Evolutionary conservation across 35 echinoderm and acorn worm genomes (phyloP), one percentile per base, ranked within the genome.

Genomic region (Patiria miniata): DNA sequence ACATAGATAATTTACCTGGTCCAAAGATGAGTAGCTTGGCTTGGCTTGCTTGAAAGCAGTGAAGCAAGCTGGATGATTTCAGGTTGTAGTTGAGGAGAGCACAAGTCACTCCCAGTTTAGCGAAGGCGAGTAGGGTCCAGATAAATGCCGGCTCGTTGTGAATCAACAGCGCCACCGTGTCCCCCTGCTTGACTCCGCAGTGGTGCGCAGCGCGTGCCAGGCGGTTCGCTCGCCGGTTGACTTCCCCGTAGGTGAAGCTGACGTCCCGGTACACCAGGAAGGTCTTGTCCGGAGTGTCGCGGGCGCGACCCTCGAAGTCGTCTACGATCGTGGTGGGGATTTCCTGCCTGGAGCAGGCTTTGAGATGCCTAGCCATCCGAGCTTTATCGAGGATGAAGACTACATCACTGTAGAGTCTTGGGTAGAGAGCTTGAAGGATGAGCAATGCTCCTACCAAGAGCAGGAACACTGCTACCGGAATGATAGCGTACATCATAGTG

Each of bases 41-140:
- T 82, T 92, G 84, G 38, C 96, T 92, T 10, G 94, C 79, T 37
- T 94, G 79, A 28, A 99, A 84, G 68, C 96, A 99, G 39, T 99
- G 96, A 39, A 99, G 39, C 3, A 99, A 59, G 4, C 84, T 86
- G 52, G 94, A 92, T 4, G 92, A 81, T 51, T 90, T 39, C 14
- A 99, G 84, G 40, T 99, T 99, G 68, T 92, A 94, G 76, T 99
- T 99, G 77, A 99, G 65, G 16, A 99, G 80, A 0, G 96, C 92
- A 77, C 96, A 94, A 5, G 93, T 99, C 42, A 99, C 96, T 3
- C 96, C 96, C 33, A 94, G 68, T 85, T 99, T 99, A 9, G 93
- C 81, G 81, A 99, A 89, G 5, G 92, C 96, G 8, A 99, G 83
- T 30, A 99, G 53, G 7, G 93, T 99, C 87, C 89, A 94, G 5